Evolutionary conservation across 2,888 invertebrate species (phyloP).

Genomic region (Acronicta aceris): DNA sequence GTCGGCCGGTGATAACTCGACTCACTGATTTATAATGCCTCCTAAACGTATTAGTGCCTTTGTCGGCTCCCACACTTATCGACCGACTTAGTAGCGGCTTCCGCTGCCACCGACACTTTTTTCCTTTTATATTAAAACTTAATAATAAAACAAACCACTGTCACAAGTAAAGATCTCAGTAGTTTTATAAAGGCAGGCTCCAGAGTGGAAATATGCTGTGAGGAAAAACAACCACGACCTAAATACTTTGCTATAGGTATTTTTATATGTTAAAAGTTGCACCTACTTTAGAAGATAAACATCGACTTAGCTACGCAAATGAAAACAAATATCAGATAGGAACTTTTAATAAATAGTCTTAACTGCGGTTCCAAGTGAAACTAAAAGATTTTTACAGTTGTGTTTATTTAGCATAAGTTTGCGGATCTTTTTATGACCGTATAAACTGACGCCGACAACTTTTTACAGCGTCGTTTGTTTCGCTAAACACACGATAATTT

Average conservation of each 20-base stretch:
- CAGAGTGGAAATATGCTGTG: slow-evolving; percentile 26
- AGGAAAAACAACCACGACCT: slow-evolving; percentile 20
- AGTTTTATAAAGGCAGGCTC: slow-evolving; percentile 33
- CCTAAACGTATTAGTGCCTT: slow-evolving; percentile 82
- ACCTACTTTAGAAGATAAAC: slow-evolving; percentile 43
- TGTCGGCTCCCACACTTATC: slow-evolving; percentile 84
- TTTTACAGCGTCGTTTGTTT: slow-evolving; percentile 69
- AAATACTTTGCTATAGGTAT: slow-evolving; percentile 26
- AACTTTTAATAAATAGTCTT: slow-evolving; percentile 44
- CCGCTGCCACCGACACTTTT: slow-evolving; percentile 70
- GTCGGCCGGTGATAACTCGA: slow-evolving; percentile 78
- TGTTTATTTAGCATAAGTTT: slow-evolving; percentile 58
- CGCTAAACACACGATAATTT: slow-evolving; percentile 69
- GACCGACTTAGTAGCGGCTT: slow-evolving; percentile 72
- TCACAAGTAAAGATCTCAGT: slow-evolving; percentile 52
- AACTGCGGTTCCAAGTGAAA: slow-evolving; percentile 48
- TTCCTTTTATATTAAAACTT: slow-evolving; percentile 63
- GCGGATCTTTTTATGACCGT: slow-evolving; percentile 60
- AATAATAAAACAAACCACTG: slow-evolving; percentile 58
- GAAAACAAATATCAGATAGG: slow-evolving; percentile 43
- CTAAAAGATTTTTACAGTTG: slow-evolving; percentile 56
- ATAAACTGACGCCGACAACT: slow-evolving; percentile 58
- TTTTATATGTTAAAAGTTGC: slow-evolving; percentile 33
- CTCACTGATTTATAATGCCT: slow-evolving; percentile 84
- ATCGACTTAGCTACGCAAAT: slow-evolving; percentile 29